Base-by-base conservation (phyloP, 1,140 invertebrate genomes). In the Neodiprion pinetum region DNA sequence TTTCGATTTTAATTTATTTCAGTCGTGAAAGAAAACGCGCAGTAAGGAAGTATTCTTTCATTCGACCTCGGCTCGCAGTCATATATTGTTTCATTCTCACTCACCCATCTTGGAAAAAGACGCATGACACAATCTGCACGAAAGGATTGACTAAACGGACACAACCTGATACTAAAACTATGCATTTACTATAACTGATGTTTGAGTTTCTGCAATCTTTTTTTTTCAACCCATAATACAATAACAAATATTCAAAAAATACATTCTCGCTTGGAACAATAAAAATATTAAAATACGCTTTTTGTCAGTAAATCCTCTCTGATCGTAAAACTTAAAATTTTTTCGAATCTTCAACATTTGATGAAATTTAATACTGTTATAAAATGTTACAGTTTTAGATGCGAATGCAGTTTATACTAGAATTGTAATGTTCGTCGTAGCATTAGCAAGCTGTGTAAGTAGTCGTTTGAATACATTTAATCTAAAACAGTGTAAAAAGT, bases 371-470 rank as follows among this genome's bases (percentile, higher is more conserved):
- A 61, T 61, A 61, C 53, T 61, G 53, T 61, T 61, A 61, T 17
- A 61, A 61, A 61, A 14, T 61, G 11, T 17, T 61, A 12, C n/a
- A 14, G 11, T 17, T 61, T 61, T 61, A 61, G n/a, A 61, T 17
- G 11, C 53, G 53, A 61, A 7, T 61, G n/a, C n/a, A 61, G 11
- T 61, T 61, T 4, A 61, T 61, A 61, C 11, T 61, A 61, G n/a
- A 61, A 61, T 17, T 61, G 53, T 61, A 17, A 61, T 61, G 53
- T 61, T 61, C n/a, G 53, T 61, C 53, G 53, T 61, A 61, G n/a
- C 53, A 61, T 61, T 61, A 61, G 53, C 11, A 61, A 61, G 53
- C 53, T 17, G 53, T 61, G 53, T 61, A 61, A 61, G 53, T 61
- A 61, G 8, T 61, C 53, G 53, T 61, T 40, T 61, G 53, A 61